A percentile compares a stretch with the other conserved stretches of the same genome.
Evolutionary conservation across 2,888 invertebrate species (phyloP).

Genomic region (Platynereis dumerilii): DNA sequence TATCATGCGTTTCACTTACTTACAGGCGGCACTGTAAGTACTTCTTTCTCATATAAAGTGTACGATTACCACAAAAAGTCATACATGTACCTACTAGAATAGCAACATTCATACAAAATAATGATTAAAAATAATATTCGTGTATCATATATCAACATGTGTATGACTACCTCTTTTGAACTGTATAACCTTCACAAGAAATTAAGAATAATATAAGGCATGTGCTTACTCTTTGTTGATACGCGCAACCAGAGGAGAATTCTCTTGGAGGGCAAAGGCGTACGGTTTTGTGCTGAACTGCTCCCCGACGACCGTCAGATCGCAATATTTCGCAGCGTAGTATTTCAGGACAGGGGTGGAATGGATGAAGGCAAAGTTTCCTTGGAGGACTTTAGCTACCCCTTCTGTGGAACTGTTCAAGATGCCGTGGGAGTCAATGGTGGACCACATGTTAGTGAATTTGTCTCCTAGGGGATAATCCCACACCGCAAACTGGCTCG

Average conservation of each 20-base stretch:
- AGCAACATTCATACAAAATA: no score
- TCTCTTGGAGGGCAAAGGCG: constrained; percentile 45
- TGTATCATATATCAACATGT: no score
- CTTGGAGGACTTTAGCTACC: constrained; percentile 70
- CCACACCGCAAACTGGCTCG: constrained; percentile 43
- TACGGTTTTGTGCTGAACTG: constrained; percentile 46
- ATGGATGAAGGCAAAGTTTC: constrained; percentile 43
- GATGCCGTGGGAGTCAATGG: constrained; percentile 81
- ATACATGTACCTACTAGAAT: no score
- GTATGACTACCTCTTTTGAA: no score
- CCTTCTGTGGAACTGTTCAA: constrained; percentile 76
- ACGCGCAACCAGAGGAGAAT: constrained; percentile 33
- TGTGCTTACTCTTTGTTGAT: constrained; percentile 1
- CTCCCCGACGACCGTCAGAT: constrained; percentile 42
- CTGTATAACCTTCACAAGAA: no score
- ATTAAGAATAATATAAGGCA: no score
- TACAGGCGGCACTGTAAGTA: no score
- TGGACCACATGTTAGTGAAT: constrained; percentile 83
- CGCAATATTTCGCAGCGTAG: constrained; percentile 37
- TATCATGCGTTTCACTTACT: no score
- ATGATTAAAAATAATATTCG: no score
- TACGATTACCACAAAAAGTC: no score
- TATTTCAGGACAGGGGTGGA: constrained; percentile 47
- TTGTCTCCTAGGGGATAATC: constrained; percentile 90
- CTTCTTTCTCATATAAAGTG: no score